phyloP scores from a whole-genome alignment of 2,888 invertebrate species.

The Tachystola acroxantha region DNA sequence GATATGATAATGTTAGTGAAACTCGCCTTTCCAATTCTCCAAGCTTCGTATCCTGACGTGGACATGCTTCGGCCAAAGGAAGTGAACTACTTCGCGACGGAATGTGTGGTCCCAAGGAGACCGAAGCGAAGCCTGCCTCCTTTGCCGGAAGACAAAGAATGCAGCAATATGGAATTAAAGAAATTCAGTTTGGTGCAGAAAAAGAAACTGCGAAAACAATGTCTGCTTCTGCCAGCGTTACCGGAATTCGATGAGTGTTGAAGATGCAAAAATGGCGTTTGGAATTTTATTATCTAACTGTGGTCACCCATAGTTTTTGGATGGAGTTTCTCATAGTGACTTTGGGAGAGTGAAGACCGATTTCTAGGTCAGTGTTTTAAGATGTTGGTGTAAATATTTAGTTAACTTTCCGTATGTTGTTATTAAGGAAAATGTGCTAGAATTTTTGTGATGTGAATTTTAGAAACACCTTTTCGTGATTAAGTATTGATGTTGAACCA shows the following conservation, averaged over 20 bases:
- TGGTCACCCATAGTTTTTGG: too few relatives aligned
- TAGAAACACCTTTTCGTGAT: too few relatives aligned
- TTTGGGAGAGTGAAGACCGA: too few relatives aligned
- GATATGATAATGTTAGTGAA: constrained; percentile 47
- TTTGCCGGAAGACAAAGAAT: constrained; percentile 63
- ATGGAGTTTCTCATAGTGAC: too few relatives aligned
- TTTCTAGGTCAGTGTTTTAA: too few relatives aligned
- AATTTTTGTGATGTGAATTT: too few relatives aligned
- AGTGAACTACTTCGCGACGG: constrained; percentile 48
- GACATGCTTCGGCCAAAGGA: constrained; percentile 60
- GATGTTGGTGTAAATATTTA: too few relatives aligned
- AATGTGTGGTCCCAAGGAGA: constrained; percentile 55
- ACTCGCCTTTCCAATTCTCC: constrained; percentile 45
- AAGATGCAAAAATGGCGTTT: too few relatives aligned
- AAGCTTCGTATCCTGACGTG: constrained; percentile 48
- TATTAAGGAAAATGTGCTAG: too few relatives aligned
- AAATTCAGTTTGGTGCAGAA: constrained; percentile 43
- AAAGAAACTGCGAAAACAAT: constrained; percentile 50
- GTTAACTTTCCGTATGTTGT: too few relatives aligned
- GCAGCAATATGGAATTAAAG: constrained; percentile 50
- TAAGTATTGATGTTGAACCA: too few relatives aligned
- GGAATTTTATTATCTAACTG: too few relatives aligned
- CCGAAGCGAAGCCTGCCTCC: constrained; percentile 55
- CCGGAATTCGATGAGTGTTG: constrained; percentile 64
- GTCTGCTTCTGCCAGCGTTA: constrained; percentile 49